These are phyloP conservation scores for Pagetopsis macropterus DNA, from an alignment of 2,797 vertebrate species.

Conservation along the genomic window DNA sequence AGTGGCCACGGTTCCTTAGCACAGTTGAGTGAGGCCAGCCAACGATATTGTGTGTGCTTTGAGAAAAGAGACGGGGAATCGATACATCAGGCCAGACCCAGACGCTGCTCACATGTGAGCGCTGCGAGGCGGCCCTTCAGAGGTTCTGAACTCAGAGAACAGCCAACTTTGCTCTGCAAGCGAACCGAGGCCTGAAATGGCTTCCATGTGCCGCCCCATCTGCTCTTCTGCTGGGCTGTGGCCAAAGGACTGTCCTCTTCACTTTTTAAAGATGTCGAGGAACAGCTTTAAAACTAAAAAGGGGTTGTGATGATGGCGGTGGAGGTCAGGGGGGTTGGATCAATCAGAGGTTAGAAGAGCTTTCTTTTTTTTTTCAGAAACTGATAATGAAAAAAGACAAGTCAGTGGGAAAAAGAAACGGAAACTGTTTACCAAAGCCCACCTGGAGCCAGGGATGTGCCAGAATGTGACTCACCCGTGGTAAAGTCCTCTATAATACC, in stretches of 20 bases:
- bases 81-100: constrained; percentile 71
- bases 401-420: constrained; percentile 46
- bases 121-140: constrained; percentile 65
- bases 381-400: constrained; percentile 65
- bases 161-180: constrained; percentile 56
- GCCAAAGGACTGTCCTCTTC: constrained; percentile 76
- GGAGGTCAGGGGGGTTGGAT: constrained; percentile 44
- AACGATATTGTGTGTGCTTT: constrained; percentile 67
- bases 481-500: constrained; percentile 58
- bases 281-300: constrained; percentile 67
- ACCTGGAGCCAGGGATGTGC: constrained; percentile 72
- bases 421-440: constrained; percentile 72
- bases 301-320: constrained; percentile 25
- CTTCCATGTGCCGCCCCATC: constrained; percentile 80
- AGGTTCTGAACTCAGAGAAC: constrained; percentile 70
- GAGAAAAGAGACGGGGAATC: constrained; percentile 76
- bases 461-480: constrained; percentile 75
- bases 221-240: constrained; percentile 75
- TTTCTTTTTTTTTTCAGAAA: too few species aligned
- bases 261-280: constrained; percentile 71
- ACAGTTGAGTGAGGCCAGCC: constrained; percentile 63
- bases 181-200: constrained; percentile 72
- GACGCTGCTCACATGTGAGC: constrained; percentile 67
- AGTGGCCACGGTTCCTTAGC: constrained; percentile 66
- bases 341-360: constrained; percentile 61